Percentiles rank a stretch among this genome's conserved stretches.
Evolutionary conservation across 2,888 invertebrate species (phyloP).

Genomic region (Drosophila paramelanica): DNA sequence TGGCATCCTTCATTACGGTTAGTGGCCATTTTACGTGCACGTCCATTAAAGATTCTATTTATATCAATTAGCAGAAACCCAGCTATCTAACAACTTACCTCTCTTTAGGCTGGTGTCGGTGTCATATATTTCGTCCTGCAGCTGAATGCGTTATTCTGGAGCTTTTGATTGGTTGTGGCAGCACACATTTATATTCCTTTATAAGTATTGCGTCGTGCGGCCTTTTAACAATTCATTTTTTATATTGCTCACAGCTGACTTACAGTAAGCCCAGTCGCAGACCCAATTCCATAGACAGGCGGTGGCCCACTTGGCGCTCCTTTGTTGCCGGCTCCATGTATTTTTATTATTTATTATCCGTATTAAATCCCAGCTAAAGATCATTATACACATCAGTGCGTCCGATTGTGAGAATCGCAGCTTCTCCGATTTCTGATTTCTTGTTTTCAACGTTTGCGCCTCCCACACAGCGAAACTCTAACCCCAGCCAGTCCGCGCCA

Average conservation of each 20-base stretch:
- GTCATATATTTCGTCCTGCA: constrained; percentile 53
- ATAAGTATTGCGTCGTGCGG: constrained; percentile 53
- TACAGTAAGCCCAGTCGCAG: constrained; percentile 55
- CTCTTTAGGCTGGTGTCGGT: constrained; percentile 46
- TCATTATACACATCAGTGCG: constrained; percentile 83
- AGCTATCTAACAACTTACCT: constrained; percentile 20
- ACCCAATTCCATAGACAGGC: constrained; percentile 27
- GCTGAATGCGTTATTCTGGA: constrained; percentile 49
- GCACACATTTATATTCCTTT: constrained; percentile 73
- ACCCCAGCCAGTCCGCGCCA: background rate
- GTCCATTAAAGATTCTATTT: constrained; percentile 63
- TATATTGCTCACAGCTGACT: constrained; percentile 59
- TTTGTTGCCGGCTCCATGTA: constrained; percentile 63
- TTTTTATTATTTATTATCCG: constrained; percentile 83
- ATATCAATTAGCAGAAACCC: constrained; percentile 55
- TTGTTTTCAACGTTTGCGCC: constrained; percentile 69
- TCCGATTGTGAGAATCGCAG: constrained; percentile 83
- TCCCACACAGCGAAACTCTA: constrained; percentile 22
- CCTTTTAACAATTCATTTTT: constrained; percentile 79
- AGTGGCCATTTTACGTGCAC: constrained; percentile 31
- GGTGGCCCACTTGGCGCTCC: constrained; percentile 26
- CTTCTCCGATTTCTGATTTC: constrained; percentile 81
- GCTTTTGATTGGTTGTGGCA: constrained; percentile 69
- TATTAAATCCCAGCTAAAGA: constrained; percentile 79
- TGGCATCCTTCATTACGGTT: constrained; percentile 58